Percentiles rank a stretch among this genome's conserved stretches.
Conservation (phyloP, 2,113 vertebrate species). For the Chloropsis hardwickii region DNA sequence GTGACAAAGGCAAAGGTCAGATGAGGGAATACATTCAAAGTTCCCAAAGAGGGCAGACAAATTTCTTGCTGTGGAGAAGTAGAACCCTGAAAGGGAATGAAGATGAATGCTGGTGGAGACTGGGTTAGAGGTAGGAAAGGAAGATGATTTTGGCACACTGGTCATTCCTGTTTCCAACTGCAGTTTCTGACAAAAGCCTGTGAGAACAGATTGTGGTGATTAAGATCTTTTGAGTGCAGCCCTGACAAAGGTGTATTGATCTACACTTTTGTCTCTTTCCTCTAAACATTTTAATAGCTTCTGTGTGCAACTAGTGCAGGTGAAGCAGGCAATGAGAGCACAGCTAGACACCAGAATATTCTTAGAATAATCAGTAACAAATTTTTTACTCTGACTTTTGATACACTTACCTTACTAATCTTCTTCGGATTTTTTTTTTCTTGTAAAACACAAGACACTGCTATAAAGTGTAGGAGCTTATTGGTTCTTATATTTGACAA, state of each 20-base stretch:
- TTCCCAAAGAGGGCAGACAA: background rate
- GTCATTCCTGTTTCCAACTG: background rate
- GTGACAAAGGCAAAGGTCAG: background rate
- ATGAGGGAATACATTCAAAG: fast-evolving
- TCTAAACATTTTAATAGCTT: background rate
- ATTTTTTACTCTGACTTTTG: background rate
- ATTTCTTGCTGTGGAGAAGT: background rate
- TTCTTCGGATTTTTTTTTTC: background rate
- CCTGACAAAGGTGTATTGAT: background rate
- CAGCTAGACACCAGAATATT: background rate
- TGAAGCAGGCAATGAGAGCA: background rate
- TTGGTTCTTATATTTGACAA: background rate
- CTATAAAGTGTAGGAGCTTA: background rate
- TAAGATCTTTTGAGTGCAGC: background rate
- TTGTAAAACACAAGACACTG: background rate
- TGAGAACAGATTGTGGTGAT: background rate
- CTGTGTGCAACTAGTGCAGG: background rate
- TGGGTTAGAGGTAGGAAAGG: background rate
- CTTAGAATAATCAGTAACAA: background rate
- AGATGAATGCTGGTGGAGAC: background rate
- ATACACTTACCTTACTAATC: background rate
- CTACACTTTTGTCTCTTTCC: background rate
- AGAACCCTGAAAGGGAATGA: background rate
- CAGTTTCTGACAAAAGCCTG: background rate
- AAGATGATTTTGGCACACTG: background rate